A percentile compares a stretch with the other conserved stretches of the same genome.
phyloP scores from a whole-genome alignment of 2,113 vertebrate genomes.

The Microcebus jonahi region DNA sequence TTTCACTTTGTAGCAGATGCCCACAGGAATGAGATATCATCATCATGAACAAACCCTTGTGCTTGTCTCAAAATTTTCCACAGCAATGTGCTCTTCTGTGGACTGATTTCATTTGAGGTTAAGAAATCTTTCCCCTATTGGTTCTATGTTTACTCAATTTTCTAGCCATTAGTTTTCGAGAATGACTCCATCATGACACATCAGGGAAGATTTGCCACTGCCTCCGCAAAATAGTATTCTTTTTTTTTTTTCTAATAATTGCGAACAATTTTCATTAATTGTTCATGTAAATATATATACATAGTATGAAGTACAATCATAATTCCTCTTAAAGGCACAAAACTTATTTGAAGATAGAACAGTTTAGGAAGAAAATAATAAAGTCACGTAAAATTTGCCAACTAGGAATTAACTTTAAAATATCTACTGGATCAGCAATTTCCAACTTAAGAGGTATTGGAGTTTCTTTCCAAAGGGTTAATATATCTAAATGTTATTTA shows the following conservation, averaged over 20 bases:
- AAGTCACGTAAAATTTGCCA: background rate
- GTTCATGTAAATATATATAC: slow-evolving; percentile 60
- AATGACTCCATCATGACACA: slow-evolving; percentile 78
- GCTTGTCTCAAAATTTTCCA: slow-evolving; percentile 72
- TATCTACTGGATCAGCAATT: background rate
- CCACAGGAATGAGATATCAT: background rate
- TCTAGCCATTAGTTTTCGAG: slow-evolving; percentile 62
- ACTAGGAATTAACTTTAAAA: background rate
- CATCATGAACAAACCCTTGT: background rate
- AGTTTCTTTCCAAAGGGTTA: background rate
- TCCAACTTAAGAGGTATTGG: background rate
- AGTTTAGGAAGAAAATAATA: background rate
- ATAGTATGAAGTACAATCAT: slow-evolving; percentile 48
- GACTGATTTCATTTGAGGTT: slow-evolving; percentile 51
- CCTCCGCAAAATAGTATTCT: slow-evolving; percentile 38
- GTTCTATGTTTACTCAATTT: slow-evolving; percentile 77
- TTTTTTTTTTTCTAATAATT: slow-evolving; percentile 58
- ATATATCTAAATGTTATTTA: background rate
- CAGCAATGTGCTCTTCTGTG: background rate
- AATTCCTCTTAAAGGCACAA: slow-evolving; percentile 60
- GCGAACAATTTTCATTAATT: slow-evolving; percentile 64
- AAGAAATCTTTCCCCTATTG: slow-evolving; percentile 72
- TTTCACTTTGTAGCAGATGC: background rate
- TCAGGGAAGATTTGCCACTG: slow-evolving; percentile 51
- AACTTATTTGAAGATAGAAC: slow-evolving; percentile 3